Percentiles rank a stretch among this genome's conserved stretches.
These are phyloP conservation scores for Takifugu ocellatus DNA, from an alignment of 2,797 vertebrate genomes.

Conservation along the genomic window DNA sequence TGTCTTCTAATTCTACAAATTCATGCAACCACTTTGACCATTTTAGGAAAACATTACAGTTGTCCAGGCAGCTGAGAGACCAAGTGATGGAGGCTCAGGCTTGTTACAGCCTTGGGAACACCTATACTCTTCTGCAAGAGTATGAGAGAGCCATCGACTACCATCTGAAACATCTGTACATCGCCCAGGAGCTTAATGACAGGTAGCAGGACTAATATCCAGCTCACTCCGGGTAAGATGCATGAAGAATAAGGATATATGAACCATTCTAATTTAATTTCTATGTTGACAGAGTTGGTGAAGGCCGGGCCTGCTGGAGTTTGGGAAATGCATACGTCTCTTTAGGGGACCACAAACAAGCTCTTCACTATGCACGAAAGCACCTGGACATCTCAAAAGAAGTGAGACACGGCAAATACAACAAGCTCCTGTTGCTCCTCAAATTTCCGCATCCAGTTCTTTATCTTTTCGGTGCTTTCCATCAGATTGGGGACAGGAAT, in stretches of 20 bases:
- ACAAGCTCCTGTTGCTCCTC: not conserved
- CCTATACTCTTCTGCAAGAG: conserved; percentile 90
- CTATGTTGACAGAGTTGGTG: conserved; percentile 82
- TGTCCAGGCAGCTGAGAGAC: conserved; percentile 92
- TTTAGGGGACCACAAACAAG: conserved; percentile 87
- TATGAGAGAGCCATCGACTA: conserved; percentile 89
- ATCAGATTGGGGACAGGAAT: conserved; percentile 86
- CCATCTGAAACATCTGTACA: conserved; percentile 92
- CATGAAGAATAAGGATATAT: not conserved
- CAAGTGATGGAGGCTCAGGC: conserved; percentile 96
- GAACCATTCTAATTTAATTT: not conserved
- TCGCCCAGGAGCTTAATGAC: conserved; percentile 92
- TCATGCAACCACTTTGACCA: not conserved
- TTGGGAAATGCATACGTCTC: conserved; percentile 92
- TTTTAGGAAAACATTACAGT: conserved; percentile 89
- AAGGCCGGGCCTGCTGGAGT: conserved; percentile 97
- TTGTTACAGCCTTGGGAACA: conserved; percentile 97
- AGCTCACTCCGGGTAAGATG: not conserved
- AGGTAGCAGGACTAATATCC: conserved; percentile 69
- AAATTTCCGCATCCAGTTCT: not conserved
- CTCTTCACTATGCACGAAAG: conserved; percentile 86
- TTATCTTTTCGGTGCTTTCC: not conserved
- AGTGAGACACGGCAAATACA: conserved; percentile 64
- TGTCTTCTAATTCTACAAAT: not conserved
- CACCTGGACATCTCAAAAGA: conserved; percentile 94